Evolutionary conservation across 1,140 invertebrate species (phyloP).

Genomic region (Oryctes rhinoceros): DNA sequence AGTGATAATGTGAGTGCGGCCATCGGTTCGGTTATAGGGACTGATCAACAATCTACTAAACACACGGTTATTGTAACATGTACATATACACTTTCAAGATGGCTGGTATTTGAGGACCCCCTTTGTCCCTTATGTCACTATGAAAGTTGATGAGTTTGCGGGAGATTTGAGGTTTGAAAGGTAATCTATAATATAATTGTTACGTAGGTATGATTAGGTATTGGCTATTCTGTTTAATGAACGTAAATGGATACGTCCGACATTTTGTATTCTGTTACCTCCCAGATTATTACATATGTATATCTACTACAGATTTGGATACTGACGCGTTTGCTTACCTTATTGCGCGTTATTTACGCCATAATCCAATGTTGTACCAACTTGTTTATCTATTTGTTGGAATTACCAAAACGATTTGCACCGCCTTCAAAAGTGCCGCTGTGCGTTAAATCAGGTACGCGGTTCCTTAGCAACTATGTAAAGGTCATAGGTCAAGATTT

Average conservation of each 20-base stretch:
- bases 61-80: slow-evolving; percentile 34
- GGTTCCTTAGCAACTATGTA: slow-evolving; percentile 38
- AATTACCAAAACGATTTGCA: background rate
- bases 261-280: slow-evolving; percentile 32
- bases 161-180: slow-evolving; percentile 55
- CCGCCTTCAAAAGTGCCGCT: slow-evolving; percentile 31
- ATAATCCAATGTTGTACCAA: background rate
- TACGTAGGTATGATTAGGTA: slow-evolving; percentile 11
- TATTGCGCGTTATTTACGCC: slow-evolving; percentile 33
- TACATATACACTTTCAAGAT: slow-evolving; percentile 52
- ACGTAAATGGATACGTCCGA: slow-evolving; percentile 33
- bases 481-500: slow-evolving; percentile 41
- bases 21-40: slow-evolving; percentile 21
- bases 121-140: slow-evolving; percentile 59
- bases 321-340: slow-evolving; percentile 28
- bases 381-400: slow-evolving; percentile 3
- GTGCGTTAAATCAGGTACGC: slow-evolving; percentile 23
- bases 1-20: slow-evolving; percentile 38
- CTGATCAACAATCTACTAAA: slow-evolving; percentile 2
- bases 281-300: slow-evolving; percentile 26
- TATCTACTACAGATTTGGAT: slow-evolving; percentile 22
- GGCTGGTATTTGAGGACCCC: slow-evolving; percentile 57
- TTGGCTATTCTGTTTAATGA: background rate
- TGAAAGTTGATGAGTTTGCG: slow-evolving; percentile 56
- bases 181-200: slow-evolving; percentile 45